phyloP scores from a whole-genome alignment of 1,140 invertebrate species.

The Camponotus vicinus region DNA sequence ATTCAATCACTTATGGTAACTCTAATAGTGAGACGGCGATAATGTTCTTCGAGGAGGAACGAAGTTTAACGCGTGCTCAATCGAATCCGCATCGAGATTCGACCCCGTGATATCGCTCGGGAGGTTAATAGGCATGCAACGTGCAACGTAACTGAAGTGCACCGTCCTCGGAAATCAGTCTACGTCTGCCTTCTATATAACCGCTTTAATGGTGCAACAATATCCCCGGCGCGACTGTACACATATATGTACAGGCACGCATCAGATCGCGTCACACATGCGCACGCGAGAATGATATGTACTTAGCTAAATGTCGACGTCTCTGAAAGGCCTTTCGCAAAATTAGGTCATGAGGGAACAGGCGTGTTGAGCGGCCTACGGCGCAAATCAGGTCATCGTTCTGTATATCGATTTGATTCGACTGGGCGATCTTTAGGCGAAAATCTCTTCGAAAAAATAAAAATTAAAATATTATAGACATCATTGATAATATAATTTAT shows the following conservation, averaged over 20 bases:
- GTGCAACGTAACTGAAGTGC: constrained; percentile 35
- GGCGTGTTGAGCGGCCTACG: constrained; percentile 15
- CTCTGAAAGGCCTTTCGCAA: constrained; percentile 56
- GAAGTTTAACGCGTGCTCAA: constrained; percentile 27
- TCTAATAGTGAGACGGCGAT: background rate
- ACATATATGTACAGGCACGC: background rate
- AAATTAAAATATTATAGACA: background rate
- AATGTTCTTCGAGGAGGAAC: constrained; percentile 1
- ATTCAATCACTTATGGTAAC: background rate
- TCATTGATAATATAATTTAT: background rate
- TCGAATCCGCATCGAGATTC: constrained; percentile 36
- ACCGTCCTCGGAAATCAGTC: constrained; percentile 41
- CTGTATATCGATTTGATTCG: constrained; percentile 38
- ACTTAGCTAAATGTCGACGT: constrained; percentile 50
- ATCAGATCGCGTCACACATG: background rate
- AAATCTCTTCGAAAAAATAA: background rate
- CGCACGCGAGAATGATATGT: constrained; percentile 47
- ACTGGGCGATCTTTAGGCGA: constrained; percentile 13
- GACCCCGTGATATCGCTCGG: constrained; percentile 30
- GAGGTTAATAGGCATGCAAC: constrained; percentile 43
- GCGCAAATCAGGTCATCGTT: constrained; percentile 48
- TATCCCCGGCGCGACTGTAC: constrained; percentile 1
- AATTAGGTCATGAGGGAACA: constrained; percentile 43
- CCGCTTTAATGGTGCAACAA: constrained; percentile 44
- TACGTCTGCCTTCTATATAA: constrained; percentile 36